phyloP scores from a whole-genome alignment of 2,797 vertebrate species.

The Spinus pinus region DNA sequence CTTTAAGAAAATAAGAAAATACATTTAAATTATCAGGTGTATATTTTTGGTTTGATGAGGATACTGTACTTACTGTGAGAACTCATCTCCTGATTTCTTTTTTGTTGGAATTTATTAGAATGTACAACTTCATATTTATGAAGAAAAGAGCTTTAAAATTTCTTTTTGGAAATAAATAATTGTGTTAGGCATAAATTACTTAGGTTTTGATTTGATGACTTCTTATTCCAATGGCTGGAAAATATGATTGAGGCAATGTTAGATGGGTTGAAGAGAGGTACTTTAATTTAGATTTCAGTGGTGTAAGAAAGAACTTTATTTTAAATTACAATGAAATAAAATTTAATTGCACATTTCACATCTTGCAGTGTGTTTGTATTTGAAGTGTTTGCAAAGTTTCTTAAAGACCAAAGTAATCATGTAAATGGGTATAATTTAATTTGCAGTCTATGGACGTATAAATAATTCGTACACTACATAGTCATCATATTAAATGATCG shows the following conservation, averaged over 20 bases:
- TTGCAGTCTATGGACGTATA: neutral
- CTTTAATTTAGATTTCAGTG: neutral
- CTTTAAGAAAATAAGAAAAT: neutral
- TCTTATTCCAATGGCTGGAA: neutral
- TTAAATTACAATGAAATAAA: slow-evolving; percentile 16
- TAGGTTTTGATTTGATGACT: neutral
- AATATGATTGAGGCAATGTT: neutral
- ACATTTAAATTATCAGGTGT: neutral
- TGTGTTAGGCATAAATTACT: neutral
- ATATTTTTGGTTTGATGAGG: neutral
- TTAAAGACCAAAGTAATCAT: slow-evolving; percentile 39
- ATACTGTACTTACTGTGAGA: neutral
- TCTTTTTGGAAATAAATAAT: neutral
- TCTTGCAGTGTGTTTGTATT: slow-evolving; percentile 18
- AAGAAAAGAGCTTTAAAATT: neutral
- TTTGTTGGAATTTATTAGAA: neutral
- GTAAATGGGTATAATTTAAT: slow-evolving; percentile 44
- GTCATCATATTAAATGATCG: neutral
- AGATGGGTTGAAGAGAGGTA: neutral
- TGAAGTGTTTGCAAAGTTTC: slow-evolving; percentile 45
- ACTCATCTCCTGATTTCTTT: neutral
- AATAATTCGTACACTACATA: neutral
- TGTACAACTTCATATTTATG: neutral
- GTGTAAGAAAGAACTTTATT: neutral
- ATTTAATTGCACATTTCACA: slow-evolving; percentile 5